These are phyloP conservation scores for Drosophila recens DNA, from an alignment of 2,888 invertebrate species.

Conservation along the genomic window DNA sequence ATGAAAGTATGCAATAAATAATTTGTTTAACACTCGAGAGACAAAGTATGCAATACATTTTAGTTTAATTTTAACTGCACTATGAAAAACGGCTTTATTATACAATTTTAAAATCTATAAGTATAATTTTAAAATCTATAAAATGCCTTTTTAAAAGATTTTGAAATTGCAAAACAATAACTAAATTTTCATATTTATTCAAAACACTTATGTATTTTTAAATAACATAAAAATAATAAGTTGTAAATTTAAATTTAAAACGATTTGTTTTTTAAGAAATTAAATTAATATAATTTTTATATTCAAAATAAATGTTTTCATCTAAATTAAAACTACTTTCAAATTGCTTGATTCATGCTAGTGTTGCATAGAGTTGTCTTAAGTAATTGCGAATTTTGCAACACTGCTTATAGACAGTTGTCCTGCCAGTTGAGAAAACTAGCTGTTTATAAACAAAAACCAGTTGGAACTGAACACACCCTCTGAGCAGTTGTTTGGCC, in stretches of 20 bases:
- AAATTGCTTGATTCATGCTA: background rate
- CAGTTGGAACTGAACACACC: constrained; percentile 41
- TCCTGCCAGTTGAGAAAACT: background rate
- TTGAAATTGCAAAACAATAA: too few species aligned
- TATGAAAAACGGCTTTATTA: background rate
- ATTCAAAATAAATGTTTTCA: too few species aligned
- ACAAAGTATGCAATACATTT: constrained; percentile 13
- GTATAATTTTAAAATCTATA: too few species aligned
- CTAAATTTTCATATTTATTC: too few species aligned
- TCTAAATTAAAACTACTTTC: background rate
- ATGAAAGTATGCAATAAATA: constrained; percentile 15
- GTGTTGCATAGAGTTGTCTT: too few species aligned
- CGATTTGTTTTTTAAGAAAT: too few species aligned
- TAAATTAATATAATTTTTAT: too few species aligned
- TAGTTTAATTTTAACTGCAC: background rate
- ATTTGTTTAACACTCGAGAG: background rate
- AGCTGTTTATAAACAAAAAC: constrained; percentile 10
- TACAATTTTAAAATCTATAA: too few species aligned
- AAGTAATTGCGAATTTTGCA: constrained; percentile 19
- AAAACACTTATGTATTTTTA: too few species aligned
- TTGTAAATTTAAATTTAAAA: too few species aligned
- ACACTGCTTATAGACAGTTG: constrained; percentile 32
- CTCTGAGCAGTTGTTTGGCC: constrained; percentile 23
- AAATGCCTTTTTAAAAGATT: too few species aligned
- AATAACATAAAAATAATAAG: too few species aligned